These are phyloP conservation scores for Denticeps clupeoides DNA, from an alignment of 2,797 vertebrate species.

Conservation along the genomic window DNA sequence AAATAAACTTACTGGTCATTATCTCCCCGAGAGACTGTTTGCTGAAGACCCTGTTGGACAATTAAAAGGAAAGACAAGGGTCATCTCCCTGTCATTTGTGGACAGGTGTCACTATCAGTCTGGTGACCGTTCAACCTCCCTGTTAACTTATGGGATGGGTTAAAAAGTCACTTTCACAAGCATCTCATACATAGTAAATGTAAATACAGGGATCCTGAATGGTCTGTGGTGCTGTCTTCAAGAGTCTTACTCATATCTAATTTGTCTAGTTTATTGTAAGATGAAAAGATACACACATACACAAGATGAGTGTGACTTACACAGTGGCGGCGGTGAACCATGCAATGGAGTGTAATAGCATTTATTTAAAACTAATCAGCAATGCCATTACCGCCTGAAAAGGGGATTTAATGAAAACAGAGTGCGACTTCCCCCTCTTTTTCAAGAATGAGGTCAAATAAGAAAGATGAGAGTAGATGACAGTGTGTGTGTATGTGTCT, in stretches of 20 bases:
- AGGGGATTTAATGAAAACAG: slow-evolving; percentile 3
- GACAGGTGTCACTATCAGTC: too few relatives aligned
- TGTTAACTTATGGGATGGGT: too few relatives aligned
- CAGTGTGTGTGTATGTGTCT: not conserved
- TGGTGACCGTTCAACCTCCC: too few relatives aligned
- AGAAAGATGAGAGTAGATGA: slow-evolving; percentile 1
- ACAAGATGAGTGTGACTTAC: not conserved
- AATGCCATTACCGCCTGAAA: slow-evolving; percentile 2
- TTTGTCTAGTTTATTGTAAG: slow-evolving; percentile 9
- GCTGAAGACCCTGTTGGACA: slow-evolving; percentile 20
- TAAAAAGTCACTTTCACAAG: too few relatives aligned
- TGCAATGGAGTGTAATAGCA: slow-evolving; percentile 3
- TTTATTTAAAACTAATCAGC: slow-evolving; percentile 7
- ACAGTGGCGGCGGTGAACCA: not conserved
- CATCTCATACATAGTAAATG: too few relatives aligned
- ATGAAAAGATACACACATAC: slow-evolving; percentile 4
- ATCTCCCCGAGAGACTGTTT: slow-evolving; percentile 18
- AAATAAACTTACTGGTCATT: slow-evolving; percentile 24
- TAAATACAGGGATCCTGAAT: too few relatives aligned
- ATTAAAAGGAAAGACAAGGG: slow-evolving; percentile 5
- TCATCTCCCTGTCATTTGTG: not conserved
- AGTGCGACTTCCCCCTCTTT: not conserved
- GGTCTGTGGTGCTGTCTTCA: too few relatives aligned
- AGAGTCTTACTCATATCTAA: slow-evolving; percentile 6
- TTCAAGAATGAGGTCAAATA: slow-evolving; percentile 4